A percentile compares a stretch with the other conserved stretches of the same genome.
phyloP scores from a whole-genome alignment of 2,113 vertebrate genomes.

The Polypterus bichir region DNA sequence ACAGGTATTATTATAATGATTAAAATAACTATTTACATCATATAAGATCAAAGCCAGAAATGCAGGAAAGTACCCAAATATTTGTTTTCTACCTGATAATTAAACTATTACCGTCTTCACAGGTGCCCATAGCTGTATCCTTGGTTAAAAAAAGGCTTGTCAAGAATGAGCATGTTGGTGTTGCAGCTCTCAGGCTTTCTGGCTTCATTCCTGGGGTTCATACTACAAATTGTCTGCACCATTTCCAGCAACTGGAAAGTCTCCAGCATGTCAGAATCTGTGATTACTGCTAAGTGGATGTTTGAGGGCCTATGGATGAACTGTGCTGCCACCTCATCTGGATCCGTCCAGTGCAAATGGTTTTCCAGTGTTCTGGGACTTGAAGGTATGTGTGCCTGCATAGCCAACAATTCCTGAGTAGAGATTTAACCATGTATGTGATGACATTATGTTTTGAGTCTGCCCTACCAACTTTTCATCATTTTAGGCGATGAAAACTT shows the following conservation, averaged over 20 bases:
- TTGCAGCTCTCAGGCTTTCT: conserved; percentile 49
- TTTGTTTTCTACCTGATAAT: too few species aligned
- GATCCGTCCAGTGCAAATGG: conserved; percentile 49
- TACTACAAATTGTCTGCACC: conserved; percentile 42
- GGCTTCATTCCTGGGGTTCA: conserved; percentile 49
- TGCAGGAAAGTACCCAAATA: too few species aligned
- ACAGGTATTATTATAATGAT: too few species aligned
- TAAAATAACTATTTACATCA: too few species aligned
- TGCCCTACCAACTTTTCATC: too few species aligned
- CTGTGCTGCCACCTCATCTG: conserved; percentile 42
- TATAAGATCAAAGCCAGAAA: too few species aligned
- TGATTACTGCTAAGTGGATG: conserved; percentile 38
- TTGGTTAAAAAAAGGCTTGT: not conserved
- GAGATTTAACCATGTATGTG: too few species aligned
- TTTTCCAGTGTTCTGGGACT: conserved; percentile 56
- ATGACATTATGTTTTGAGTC: too few species aligned
- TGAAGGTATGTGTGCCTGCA: conserved; percentile 41
- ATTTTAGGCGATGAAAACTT: too few species aligned
- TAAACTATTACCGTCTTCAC: too few species aligned
- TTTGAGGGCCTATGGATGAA: conserved; percentile 72
- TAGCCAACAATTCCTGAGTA: conserved; percentile 10
- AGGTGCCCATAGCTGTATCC: too few species aligned
- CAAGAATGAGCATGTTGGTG: conserved; percentile 32
- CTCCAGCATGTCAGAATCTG: conserved; percentile 22
- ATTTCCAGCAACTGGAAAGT: conserved; percentile 54